Percentiles rank a stretch among this genome's conserved stretches.
phyloP scores from a whole-genome alignment of 2,797 vertebrate genomes.

The Anableps anableps region DNA sequence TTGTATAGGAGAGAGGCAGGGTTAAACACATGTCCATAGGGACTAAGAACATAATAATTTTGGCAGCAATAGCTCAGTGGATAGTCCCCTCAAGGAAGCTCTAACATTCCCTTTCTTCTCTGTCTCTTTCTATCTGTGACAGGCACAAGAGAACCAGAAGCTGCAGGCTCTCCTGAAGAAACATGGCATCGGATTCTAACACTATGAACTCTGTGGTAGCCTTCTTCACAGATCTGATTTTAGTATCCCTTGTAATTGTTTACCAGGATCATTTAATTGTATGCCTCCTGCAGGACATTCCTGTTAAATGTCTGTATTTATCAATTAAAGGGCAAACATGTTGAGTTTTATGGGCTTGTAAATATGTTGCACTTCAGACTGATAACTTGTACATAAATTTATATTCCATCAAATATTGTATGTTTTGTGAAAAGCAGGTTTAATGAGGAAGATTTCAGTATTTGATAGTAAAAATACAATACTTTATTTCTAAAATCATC shows the following conservation, averaged over 20 bases:
- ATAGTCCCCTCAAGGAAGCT: background rate
- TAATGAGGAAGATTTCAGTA: constrained; percentile 10
- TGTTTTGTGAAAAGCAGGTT: background rate
- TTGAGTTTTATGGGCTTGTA: constrained; percentile 10
- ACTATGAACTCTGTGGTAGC: background rate
- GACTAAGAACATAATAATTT: background rate
- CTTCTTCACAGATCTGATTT: constrained; percentile 1
- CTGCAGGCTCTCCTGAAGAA: constrained; percentile 85
- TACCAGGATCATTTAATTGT: background rate
- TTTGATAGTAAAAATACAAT: background rate
- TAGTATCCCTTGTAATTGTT: background rate
- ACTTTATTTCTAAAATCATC: constrained; percentile 40
- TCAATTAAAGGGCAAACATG: background rate
- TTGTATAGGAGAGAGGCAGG: background rate
- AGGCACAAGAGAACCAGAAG: constrained; percentile 90
- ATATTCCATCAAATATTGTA: background rate
- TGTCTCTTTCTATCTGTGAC: constrained; percentile 6
- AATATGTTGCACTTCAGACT: constrained; percentile 18
- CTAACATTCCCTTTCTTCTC: background rate
- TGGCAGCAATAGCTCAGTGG: background rate
- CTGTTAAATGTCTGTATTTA: constrained; percentile 1
- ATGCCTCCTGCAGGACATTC: background rate
- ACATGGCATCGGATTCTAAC: constrained; percentile 72
- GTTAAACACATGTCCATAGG: background rate
- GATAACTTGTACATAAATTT: constrained; percentile 29